Evolutionary conservation across 2,113 vertebrate genomes (phyloP).

Genomic region (Eidolon helvum): DNA sequence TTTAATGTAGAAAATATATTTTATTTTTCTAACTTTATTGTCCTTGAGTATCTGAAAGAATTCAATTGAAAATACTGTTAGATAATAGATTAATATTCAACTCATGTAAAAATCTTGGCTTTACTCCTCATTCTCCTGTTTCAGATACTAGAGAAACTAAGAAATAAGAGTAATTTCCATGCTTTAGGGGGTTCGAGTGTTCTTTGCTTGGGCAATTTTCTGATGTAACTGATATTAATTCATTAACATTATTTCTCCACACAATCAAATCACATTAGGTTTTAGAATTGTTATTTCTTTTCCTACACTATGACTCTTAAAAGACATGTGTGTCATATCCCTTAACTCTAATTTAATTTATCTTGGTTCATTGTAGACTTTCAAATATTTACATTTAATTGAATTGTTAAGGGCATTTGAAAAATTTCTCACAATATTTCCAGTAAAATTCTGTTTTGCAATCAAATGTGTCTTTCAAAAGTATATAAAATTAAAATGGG

Average conservation of each 20-base stretch:
- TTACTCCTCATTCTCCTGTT: neutral
- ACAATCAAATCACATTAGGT: neutral
- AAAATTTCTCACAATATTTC: neutral
- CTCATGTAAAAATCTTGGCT: neutral
- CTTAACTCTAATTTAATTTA: neutral
- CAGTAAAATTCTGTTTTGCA: neutral
- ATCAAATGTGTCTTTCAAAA: neutral
- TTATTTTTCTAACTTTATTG: neutral
- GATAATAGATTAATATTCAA: neutral
- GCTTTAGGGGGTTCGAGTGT: neutral
- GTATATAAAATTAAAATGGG: neutral
- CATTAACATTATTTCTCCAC: neutral
- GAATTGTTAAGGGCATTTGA: neutral
- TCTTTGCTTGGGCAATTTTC: neutral
- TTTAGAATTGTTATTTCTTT: neutral
- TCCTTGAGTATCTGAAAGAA: neutral
- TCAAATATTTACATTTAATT: neutral
- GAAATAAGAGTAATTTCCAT: neutral
- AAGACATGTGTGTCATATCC: neutral
- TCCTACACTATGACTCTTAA: neutral
- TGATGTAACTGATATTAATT: neutral
- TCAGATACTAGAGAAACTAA: neutral
- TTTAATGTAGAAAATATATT: neutral
- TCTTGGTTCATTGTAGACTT: neutral
- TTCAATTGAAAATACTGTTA: neutral